A percentile compares a stretch with the other conserved stretches of the same genome.
phyloP scores from a whole-genome alignment of 1,140 invertebrate species.

The Leucophenga varia region DNA sequence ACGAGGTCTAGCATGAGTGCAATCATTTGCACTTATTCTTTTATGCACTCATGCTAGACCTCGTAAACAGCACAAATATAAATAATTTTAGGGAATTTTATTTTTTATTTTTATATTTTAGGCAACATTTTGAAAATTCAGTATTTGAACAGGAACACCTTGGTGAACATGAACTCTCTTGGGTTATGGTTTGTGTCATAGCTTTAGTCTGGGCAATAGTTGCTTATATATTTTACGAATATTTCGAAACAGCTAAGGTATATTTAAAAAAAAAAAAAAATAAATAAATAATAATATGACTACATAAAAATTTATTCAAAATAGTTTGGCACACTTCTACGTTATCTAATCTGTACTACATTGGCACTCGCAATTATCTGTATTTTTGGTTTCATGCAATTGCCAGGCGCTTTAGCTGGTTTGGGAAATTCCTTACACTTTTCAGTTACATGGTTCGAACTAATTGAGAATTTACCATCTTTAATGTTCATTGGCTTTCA shows the following conservation, averaged over 20 bases:
- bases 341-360: conserved; percentile 6
- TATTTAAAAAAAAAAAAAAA: too few species aligned
- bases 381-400: conserved; percentile 4
- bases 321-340: conserved; percentile 16
- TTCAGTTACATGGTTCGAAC: conserved; percentile 66
- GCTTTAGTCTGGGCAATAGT: conserved; percentile 9
- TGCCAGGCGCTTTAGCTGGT: conserved; percentile 74
- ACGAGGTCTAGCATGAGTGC: too few species aligned
- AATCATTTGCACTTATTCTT: too few species aligned
- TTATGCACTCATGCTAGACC: too few species aligned
- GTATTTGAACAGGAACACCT: too few species aligned
- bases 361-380: background rate
- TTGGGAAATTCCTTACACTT: conserved; percentile 76
- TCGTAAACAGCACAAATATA: too few species aligned
- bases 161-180: too few species aligned
- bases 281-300: too few species aligned
- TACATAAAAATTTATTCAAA: too few species aligned
- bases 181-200: background rate
- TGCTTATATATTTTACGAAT: conserved; percentile 9
- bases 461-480: background rate
- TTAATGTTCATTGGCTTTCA: conserved; percentile 1
- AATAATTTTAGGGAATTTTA: too few species aligned
- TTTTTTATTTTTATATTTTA: too few species aligned
- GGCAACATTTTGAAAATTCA: too few species aligned
- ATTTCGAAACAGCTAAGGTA: conserved; percentile 10